phyloP scores from a whole-genome alignment of 2,797 vertebrate genomes.

The Mus caroli region DNA sequence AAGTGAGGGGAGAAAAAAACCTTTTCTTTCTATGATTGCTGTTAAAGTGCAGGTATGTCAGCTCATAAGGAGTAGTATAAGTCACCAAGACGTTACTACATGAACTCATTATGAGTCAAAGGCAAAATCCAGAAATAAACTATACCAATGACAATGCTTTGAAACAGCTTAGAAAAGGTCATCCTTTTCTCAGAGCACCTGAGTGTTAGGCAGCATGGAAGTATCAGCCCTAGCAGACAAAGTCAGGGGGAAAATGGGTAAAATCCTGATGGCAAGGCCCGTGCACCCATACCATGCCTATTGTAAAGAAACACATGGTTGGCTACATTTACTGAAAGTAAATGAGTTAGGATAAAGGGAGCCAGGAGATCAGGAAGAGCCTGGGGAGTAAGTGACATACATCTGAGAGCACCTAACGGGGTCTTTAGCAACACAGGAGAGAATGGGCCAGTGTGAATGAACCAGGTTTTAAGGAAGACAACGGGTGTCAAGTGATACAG shows the following conservation, averaged over 20 bases:
- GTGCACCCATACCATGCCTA: background rate
- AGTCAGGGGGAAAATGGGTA: background rate
- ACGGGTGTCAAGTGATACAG: conserved; percentile 14
- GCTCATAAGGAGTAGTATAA: background rate
- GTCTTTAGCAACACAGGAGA: conserved; percentile 45
- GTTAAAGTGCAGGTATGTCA: conserved; percentile 20
- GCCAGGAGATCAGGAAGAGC: conserved; percentile 11
- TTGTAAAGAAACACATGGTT: background rate
- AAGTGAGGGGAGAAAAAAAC: background rate
- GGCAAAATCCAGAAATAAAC: conserved; percentile 50
- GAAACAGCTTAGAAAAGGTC: conserved; percentile 40
- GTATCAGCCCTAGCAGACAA: conserved; percentile 31
- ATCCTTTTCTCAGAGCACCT: conserved; percentile 3
- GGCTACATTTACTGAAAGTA: conserved; percentile 31
- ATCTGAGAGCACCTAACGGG: conserved; percentile 21
- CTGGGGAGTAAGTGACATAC: conserved; percentile 29
- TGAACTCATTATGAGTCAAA: conserved; percentile 48
- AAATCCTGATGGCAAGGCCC: background rate
- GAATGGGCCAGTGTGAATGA: conserved; percentile 11
- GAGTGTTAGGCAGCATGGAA: background rate
- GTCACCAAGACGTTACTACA: conserved; percentile 30
- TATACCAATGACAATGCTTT: conserved; percentile 32
- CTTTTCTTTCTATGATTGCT: conserved; percentile 1
- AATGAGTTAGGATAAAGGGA: conserved; percentile 33
- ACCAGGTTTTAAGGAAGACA: conserved; percentile 14